phyloP scores from a whole-genome alignment of 2,797 vertebrate species.

The Bradypodion ventrale region DNA sequence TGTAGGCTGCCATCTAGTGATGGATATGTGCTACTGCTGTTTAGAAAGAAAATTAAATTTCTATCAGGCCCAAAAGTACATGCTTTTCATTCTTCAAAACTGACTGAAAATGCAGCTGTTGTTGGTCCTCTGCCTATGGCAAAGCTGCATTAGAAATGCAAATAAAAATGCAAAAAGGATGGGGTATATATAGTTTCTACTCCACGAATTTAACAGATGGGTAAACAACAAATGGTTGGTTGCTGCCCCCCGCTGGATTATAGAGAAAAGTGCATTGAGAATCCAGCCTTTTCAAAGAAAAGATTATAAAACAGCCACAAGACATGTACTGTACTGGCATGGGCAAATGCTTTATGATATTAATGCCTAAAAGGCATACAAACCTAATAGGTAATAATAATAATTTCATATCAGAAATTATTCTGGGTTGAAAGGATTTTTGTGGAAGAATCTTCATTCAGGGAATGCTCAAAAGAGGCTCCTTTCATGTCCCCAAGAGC shows the following conservation, averaged over 20 bases:
- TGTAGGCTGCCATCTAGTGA: constrained; percentile 51
- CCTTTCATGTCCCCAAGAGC: no score
- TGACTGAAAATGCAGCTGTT: background rate
- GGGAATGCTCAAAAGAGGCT: no score
- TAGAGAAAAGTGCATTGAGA: background rate
- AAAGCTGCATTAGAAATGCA: constrained; percentile 1
- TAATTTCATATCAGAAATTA: no score
- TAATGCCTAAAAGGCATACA: background rate
- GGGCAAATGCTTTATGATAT: background rate
- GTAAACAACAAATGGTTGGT: background rate
- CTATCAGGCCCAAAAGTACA: background rate
- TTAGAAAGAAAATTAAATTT: background rate
- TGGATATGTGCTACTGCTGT: fast-evolving
- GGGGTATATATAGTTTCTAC: background rate
- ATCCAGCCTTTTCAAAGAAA: background rate
- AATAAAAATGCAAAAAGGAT: background rate
- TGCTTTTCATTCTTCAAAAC: background rate
- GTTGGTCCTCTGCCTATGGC: background rate
- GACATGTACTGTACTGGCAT: background rate
- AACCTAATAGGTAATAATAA: background rate
- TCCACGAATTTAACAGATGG: background rate
- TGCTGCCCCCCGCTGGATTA: background rate
- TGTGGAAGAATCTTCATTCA: no score
- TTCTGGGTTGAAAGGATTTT: no score
- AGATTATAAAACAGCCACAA: background rate